Base-by-base conservation (phyloP, 1,140 invertebrate species). In the Drosophila pseudoananassae region DNA sequence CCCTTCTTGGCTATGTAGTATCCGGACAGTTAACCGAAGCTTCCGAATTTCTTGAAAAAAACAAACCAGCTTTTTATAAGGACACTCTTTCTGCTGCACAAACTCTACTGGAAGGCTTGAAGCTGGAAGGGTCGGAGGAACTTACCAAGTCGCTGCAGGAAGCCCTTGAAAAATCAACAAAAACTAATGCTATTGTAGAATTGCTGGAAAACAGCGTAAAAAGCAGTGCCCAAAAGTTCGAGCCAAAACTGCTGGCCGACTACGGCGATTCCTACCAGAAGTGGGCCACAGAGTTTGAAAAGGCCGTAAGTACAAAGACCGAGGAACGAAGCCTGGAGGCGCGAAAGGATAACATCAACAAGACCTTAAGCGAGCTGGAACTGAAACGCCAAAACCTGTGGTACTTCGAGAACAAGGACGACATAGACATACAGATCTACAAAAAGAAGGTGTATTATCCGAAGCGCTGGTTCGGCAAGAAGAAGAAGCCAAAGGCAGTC, bases 341-440 rank as follows among this genome's bases (percentile, higher is more conserved):
- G 5, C 93, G 94, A 54, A 90, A 95, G 20, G 77, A 93, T 53
- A 91, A 93, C 51, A 93, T 97, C 50, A 85, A 94, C 71, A 80
- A 93, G 33, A 93, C 94, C 15, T 94, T 95, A 77, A 92, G 93
- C 49, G 90, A 94, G 4, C 81, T 97, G 33, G 49, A 93, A 43
- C 74, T 92, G n/a, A 93, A 93, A 79, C 95, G 96, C 82, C 93
- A 94, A 76, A 93, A 94, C 58, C 92, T 97, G 29, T 96, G 95
- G 92, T 97, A 95, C 93, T 96, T 97, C 92, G 95, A 96, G 50
- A 95, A 95, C 78, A 94, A 96, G 87, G 94, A 96, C 47, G 83
- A 95, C 77, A 94, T 96, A 58, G 95, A 97, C 84, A 90, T 97
- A 10, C 74, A 94, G 90, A 96, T 96, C 77, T 94, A 94, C 76